Conservation (phyloP, 1,140 invertebrate genomes). For the Lutraria rhynchaena region DNA sequence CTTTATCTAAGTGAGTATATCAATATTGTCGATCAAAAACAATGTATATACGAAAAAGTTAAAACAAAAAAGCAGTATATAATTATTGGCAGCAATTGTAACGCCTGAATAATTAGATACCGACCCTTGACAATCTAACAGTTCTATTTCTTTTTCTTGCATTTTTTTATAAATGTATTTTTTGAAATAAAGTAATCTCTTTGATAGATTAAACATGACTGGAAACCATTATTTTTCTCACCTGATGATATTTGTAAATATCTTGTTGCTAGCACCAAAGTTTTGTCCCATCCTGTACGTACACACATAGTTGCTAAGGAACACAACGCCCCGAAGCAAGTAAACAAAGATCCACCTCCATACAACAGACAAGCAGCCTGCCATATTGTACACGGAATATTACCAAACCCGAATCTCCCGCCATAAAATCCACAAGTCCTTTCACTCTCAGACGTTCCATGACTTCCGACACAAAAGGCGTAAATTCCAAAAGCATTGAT, state of each 20-base stretch:
- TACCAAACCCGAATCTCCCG: constrained; percentile 67
- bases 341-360: constrained; percentile 75
- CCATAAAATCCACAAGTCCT: constrained; percentile 73
- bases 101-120: too few relatives aligned
- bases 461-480: constrained; percentile 38
- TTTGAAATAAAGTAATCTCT: too few relatives aligned
- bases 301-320: constrained; percentile 58
- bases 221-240: too few relatives aligned
- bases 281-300: constrained; percentile 39
- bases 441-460: not conserved
- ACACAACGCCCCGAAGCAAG: constrained; percentile 66
- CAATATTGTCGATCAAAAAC: too few relatives aligned
- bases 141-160: too few relatives aligned
- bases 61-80: too few relatives aligned
- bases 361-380: constrained; percentile 76
- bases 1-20: too few relatives aligned
- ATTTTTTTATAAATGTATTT: too few relatives aligned
- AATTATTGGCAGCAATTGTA: too few relatives aligned
- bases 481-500: constrained; percentile 70
- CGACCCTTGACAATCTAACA: too few relatives aligned
- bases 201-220: too few relatives aligned
- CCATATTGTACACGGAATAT: constrained; percentile 73
- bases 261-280: constrained; percentile 41
- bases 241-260: constrained; percentile 53
- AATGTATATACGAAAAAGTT: too few relatives aligned